Evolutionary conservation across 2,113 vertebrate genomes (phyloP).

Genomic region (Globicephala melas): DNA sequence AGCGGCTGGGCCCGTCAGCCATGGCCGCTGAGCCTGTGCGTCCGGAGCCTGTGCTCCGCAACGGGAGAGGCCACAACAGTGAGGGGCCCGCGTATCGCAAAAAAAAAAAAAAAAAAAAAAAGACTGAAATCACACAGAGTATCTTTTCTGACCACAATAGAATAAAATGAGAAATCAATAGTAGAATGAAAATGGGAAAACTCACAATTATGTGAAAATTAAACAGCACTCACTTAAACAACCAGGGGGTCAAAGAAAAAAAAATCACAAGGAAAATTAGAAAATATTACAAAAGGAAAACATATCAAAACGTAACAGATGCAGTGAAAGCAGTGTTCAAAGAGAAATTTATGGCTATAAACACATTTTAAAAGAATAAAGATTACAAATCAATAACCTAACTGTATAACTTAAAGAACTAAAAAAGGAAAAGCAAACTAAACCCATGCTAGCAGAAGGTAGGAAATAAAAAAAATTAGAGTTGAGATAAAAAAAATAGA

Average conservation of each 20-base stretch:
- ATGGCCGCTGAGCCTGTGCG: no score
- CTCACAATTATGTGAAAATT: not conserved
- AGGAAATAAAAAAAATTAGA: not conserved
- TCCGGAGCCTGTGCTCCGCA: no score
- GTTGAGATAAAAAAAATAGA: not conserved
- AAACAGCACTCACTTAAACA: not conserved
- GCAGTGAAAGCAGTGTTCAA: not conserved
- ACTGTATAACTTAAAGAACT: not conserved
- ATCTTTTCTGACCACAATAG: not conserved
- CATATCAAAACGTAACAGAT: not conserved
- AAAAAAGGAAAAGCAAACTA: not conserved
- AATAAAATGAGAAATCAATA: not conserved
- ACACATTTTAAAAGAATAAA: not conserved
- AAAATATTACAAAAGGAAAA: not conserved
- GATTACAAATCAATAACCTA: not conserved
- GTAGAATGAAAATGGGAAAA: not conserved
- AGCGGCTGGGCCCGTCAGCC: no score
- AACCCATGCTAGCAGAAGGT: not conserved
- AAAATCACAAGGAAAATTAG: not conserved
- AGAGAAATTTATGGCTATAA: not conserved
- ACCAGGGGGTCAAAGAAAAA: not conserved
- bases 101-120: not conserved
- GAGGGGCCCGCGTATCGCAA: no score
- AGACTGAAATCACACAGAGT: not conserved
- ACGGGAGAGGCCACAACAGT: no score